These are phyloP conservation scores for Heteronetta atricapilla DNA, from an alignment of 2,113 vertebrate genomes.

Conservation along the genomic window DNA sequence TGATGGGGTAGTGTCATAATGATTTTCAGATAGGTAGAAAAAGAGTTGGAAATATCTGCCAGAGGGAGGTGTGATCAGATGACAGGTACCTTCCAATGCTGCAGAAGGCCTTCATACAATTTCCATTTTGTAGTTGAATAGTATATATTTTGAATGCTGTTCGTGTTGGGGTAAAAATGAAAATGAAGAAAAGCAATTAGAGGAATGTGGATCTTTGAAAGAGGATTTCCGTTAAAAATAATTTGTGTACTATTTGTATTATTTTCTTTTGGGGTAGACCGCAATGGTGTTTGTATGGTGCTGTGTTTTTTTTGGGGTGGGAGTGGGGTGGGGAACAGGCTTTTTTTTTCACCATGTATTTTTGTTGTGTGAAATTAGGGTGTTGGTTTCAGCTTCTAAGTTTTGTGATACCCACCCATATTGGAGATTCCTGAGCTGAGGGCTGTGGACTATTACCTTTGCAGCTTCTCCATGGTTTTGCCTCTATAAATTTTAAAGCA, in stretches of 20 bases:
- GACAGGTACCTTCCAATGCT: background rate
- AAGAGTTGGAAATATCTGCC: background rate
- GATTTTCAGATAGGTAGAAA: background rate
- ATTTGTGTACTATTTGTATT: background rate
- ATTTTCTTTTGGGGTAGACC: background rate
- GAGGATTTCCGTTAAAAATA: background rate
- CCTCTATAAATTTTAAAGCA: background rate
- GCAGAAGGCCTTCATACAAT: background rate
- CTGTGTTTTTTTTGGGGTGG: background rate
- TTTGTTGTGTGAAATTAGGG: background rate
- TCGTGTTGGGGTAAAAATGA: background rate
- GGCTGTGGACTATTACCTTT: background rate
- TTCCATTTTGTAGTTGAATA: background rate
- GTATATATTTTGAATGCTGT: background rate
- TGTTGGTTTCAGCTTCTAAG: background rate
- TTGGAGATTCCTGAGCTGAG: background rate
- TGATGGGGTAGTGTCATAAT: background rate
- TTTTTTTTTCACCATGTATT: background rate
- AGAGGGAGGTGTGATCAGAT: background rate
- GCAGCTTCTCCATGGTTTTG: background rate
- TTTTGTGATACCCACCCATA: background rate
- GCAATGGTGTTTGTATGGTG: rapidly evolving
- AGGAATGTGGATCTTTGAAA: background rate
- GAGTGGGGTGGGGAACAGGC: no score
- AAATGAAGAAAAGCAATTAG: background rate